Base-by-base conservation (phyloP, 2,888 invertebrate species). In the Bibio marci region DNA sequence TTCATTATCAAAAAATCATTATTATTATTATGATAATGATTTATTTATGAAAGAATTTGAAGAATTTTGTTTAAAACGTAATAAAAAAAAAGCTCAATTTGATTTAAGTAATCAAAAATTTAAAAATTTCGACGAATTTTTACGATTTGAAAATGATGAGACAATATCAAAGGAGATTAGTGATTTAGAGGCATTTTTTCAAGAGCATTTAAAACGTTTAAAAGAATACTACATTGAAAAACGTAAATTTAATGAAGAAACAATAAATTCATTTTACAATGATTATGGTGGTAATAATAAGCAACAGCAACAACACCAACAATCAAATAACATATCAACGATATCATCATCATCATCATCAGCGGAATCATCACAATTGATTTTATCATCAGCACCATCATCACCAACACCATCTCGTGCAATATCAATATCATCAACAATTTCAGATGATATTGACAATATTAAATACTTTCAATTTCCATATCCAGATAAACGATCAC, bases 171-270 rank as follows among this genome's bases (percentile, higher is more conserved):
- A 46, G 18, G 51, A 51, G 38, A 49, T 50, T 26, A 47, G 47
- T 38, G 49, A 50, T 41, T 41, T 51, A n/a, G 50, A 51, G 34
- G 48, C 47, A 4, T 50, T 50, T 27, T 50, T 50, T 30, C 49
- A 51, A 35, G 50, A 51, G 30, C 50, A 51, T 38, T 28, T 51
- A 13, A 47, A 47, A 39, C 44, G 47, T 10, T 43, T 51, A 5
- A 51, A 51, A 41, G 47, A 47, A 14, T 50, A 49, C 39, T 51
- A 50, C 36, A 42, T 50, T 7, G 46, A 51, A 41, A 45, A 48
- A 8, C 49, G 48, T 26, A 47, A 49, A 37, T 41, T 51, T 15
- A 49, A 50, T 35, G 50, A 51, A 17, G 43, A 43, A 5, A 48
- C 48, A 2, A 38, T 50, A 12, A 43, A 41, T 14, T 46, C 48